phyloP scores from a whole-genome alignment of 2,888 invertebrate genomes.

The Timema podura region DNA sequence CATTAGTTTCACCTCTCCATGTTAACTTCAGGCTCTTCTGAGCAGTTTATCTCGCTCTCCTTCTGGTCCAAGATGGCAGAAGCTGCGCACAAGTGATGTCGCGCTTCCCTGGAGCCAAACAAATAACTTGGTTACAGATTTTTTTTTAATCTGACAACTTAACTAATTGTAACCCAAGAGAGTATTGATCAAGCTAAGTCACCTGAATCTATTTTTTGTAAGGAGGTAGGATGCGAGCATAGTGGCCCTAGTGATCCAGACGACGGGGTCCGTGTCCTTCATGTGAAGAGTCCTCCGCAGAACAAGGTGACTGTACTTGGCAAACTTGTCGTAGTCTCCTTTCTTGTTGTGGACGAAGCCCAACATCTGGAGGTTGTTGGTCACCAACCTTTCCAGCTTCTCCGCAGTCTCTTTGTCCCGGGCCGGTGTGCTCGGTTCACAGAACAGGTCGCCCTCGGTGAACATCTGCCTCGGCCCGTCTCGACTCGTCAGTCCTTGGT shows the following conservation, averaged over 20 bases:
- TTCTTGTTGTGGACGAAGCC: conserved; percentile 57
- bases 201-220: conserved; percentile 31
- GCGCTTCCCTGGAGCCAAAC: conserved; percentile 45
- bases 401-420: conserved; percentile 9
- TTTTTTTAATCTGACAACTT: no score
- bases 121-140: no score
- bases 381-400: conserved; percentile 55
- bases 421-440: not conserved
- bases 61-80: conserved; percentile 54
- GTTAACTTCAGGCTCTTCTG: not conserved
- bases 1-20: no score
- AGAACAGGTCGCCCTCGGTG: conserved; percentile 12
- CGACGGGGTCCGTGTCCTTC: conserved; percentile 54
- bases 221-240: conserved; percentile 53
- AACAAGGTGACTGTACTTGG: conserved; percentile 54
- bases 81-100: conserved; percentile 64
- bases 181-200: no score
- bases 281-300: conserved; percentile 54
- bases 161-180: no score
- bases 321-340: conserved; percentile 51
- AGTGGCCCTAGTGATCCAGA: conserved; percentile 55
- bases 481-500: not conserved
- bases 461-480: not conserved
- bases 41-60: conserved; percentile 50
- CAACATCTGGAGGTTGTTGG: conserved; percentile 60